Percentiles rank a stretch among this genome's conserved stretches.
These are phyloP conservation scores for Perognathus longimembris DNA, from an alignment of 2,113 vertebrate genomes.

Conservation along the genomic window DNA sequence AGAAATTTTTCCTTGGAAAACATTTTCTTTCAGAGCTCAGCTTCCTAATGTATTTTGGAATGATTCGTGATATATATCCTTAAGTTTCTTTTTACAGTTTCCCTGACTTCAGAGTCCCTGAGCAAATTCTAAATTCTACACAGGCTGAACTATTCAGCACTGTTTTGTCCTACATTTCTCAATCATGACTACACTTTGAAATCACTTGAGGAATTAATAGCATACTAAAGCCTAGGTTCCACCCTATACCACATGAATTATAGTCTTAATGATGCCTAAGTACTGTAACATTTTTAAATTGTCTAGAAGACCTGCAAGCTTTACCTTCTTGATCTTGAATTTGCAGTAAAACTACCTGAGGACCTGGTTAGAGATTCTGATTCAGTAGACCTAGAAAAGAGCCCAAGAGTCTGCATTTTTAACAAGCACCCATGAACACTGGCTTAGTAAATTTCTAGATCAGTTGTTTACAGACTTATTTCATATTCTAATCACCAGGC, in stretches of 20 bases:
- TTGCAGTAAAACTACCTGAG: not conserved
- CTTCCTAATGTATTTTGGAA: not conserved
- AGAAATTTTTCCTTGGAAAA: conserved; percentile 35
- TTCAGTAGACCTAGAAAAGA: not conserved
- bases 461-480: not conserved
- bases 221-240: not conserved
- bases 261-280: not conserved
- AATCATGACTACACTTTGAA: not conserved
- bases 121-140: not conserved
- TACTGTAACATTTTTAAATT: not conserved
- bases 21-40: not conserved
- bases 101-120: not conserved
- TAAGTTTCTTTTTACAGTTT: not conserved
- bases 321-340: conserved; percentile 6
- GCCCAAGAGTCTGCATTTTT: conserved; percentile 7
- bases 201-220: not conserved
- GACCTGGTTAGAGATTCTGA: not conserved
- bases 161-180: not conserved
- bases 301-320: not conserved
- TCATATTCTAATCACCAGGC: not conserved
- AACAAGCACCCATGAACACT: not conserved
- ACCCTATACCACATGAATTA: not conserved
- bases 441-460: not conserved
- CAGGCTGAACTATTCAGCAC: not conserved
- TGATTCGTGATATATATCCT: not conserved